phyloP scores from a whole-genome alignment of 2,113 vertebrate genomes.

The Athene cunicularia region DNA sequence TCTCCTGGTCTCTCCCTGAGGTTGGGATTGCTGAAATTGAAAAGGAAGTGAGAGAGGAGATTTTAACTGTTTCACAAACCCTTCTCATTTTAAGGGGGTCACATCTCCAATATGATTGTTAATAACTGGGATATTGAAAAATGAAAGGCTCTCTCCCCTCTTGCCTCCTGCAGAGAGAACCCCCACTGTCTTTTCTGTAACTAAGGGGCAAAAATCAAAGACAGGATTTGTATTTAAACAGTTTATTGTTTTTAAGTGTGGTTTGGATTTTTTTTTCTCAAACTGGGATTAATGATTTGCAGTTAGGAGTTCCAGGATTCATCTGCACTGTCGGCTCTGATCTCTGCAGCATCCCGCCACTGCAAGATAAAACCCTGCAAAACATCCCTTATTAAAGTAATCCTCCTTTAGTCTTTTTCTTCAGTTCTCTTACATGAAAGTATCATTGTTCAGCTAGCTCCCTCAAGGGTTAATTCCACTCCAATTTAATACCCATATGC shows the following conservation, averaged over 20 bases:
- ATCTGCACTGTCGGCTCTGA: not conserved
- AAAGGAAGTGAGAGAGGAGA: not conserved
- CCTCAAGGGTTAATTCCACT: not conserved
- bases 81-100: not conserved
- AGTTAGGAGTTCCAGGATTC: not conserved
- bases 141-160: not conserved
- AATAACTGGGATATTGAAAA: not conserved
- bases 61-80: not conserved
- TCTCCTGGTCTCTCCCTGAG: constrained; percentile 7
- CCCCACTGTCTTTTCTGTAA: not conserved
- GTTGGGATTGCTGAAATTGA: constrained; percentile 16
- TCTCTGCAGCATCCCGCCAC: not conserved
- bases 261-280: not conserved
- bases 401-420: not conserved
- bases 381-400: not conserved
- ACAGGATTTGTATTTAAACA: constrained; percentile 16
- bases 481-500: not conserved
- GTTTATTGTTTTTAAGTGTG: constrained; percentile 31
- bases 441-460: constrained; percentile 3
- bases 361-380: not conserved
- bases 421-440: constrained; percentile 23
- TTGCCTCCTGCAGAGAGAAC: not conserved
- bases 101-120: not conserved
- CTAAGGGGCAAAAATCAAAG: constrained; percentile 7
- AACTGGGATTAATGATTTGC: constrained; percentile 48